These are phyloP conservation scores for Tachysurus vachellii DNA, from an alignment of 2,113 vertebrate genomes.

Conservation along the genomic window DNA sequence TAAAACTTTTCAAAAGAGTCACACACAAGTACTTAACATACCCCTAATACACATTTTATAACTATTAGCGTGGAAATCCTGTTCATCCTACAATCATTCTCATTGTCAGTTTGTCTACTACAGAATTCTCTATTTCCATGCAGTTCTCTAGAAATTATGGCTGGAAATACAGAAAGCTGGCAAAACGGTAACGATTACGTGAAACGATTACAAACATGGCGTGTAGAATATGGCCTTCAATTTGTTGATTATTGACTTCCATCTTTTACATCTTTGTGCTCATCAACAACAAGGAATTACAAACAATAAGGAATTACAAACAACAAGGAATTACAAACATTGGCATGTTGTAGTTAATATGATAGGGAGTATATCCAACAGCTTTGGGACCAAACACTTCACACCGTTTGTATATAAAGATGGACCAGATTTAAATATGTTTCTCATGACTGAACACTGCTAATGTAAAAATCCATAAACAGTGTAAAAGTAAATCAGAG, in stretches of 20 bases:
- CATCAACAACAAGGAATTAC: background rate
- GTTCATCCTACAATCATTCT: background rate
- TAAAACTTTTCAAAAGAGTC: background rate
- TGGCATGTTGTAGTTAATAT: slow-evolving; percentile 8
- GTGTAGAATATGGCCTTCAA: background rate
- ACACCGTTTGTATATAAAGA: slow-evolving; percentile 46
- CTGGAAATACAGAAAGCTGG: background rate
- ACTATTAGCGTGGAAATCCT: background rate
- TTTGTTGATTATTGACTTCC: background rate
- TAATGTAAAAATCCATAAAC: background rate
- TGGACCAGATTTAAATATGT: background rate
- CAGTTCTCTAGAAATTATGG: background rate
- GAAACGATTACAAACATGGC: slow-evolving; percentile 22
- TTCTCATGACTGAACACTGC: background rate
- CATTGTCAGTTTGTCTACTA: background rate
- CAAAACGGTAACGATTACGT: slow-evolving; percentile 10
- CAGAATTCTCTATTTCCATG: background rate
- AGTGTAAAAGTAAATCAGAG: background rate
- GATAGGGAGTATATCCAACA: background rate
- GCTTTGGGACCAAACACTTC: slow-evolving; percentile 9
- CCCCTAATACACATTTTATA: background rate
- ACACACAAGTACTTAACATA: background rate
- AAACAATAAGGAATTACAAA: background rate
- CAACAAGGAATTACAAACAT: background rate
- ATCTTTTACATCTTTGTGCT: background rate